Percentiles rank a stretch among this genome's conserved stretches.
Evolutionary conservation across 2,888 invertebrate genomes (phyloP).

Genomic region (Alloscopus bannaensis): DNA sequence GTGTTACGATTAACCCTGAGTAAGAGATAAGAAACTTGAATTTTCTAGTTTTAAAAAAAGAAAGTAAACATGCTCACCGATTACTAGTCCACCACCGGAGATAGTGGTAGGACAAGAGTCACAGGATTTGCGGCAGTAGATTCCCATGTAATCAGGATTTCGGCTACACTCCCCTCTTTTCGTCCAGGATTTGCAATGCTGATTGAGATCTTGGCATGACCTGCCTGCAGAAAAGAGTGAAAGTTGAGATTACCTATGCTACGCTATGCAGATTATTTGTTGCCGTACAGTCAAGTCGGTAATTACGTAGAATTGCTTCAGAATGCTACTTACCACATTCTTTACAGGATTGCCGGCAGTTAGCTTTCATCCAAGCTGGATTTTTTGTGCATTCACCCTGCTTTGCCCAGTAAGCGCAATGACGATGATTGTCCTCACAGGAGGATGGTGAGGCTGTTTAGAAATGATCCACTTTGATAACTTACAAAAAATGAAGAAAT

Average conservation of each 20-base stretch:
- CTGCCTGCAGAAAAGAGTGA: slow-evolving; percentile 47
- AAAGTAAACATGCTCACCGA: too few species aligned
- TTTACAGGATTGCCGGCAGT: slow-evolving; percentile 74
- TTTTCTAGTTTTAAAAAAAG: too few species aligned
- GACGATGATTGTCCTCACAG: slow-evolving; percentile 72
- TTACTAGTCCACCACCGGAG: background rate
- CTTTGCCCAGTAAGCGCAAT: slow-evolving; percentile 74
- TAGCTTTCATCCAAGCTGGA: slow-evolving; percentile 74
- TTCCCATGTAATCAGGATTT: slow-evolving; percentile 74
- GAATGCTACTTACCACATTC: slow-evolving; percentile 71
- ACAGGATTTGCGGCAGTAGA: slow-evolving; percentile 63
- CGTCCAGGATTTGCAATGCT: slow-evolving; percentile 73
- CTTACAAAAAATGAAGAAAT: too few species aligned
- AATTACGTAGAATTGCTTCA: too few species aligned
- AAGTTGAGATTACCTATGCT: too few species aligned
- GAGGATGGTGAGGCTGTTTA: background rate
- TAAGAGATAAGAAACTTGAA: too few species aligned
- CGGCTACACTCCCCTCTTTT: slow-evolving; percentile 72
- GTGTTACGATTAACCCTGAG: too few species aligned
- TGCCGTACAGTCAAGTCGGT: too few species aligned
- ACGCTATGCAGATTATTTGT: background rate
- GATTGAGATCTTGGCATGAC: slow-evolving; percentile 72
- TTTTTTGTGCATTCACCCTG: slow-evolving; percentile 74
- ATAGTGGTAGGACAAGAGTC: slow-evolving; percentile 39
- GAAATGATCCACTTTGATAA: too few species aligned